phyloP scores from a whole-genome alignment of 2,113 vertebrate genomes.

The Antennarius striatus region DNA sequence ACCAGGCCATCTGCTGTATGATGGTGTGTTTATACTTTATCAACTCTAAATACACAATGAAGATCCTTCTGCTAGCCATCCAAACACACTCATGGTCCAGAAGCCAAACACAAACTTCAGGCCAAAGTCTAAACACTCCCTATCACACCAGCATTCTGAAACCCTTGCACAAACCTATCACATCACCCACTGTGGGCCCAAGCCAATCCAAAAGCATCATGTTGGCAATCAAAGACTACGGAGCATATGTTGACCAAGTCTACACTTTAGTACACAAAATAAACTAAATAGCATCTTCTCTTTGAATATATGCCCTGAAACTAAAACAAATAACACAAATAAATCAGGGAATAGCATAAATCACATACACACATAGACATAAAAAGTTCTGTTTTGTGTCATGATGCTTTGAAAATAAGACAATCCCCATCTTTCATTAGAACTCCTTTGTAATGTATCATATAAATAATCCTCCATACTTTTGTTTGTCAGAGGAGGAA shows the following conservation, averaged over 20 bases:
- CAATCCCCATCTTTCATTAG: conserved; percentile 24
- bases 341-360: neutral
- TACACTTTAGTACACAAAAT: conserved; percentile 9
- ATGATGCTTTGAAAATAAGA: conserved; percentile 7
- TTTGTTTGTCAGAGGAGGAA: conserved; percentile 36
- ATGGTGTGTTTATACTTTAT: conserved; percentile 67
- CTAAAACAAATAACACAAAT: conserved; percentile 1
- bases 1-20: conserved; percentile 55
- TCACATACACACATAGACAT: conserved; percentile 1
- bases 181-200: neutral
- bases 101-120: conserved; percentile 52
- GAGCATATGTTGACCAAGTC: neutral
- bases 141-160: conserved; percentile 13
- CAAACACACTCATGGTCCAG: conserved; percentile 51
- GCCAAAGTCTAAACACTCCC: conserved; percentile 51
- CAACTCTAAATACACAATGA: conserved; percentile 69
- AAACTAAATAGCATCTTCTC: conserved; percentile 16
- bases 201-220: neutral
- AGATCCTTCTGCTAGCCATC: conserved; percentile 47
- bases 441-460: conserved; percentile 5
- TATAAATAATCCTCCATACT: conserved; percentile 28
- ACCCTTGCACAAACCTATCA: neutral
- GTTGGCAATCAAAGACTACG: conserved; percentile 1
- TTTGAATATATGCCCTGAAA: neutral
- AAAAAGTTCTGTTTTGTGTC: conserved; percentile 14